Evolutionary conservation across 2,113 vertebrate species (phyloP), one percentile per base, ranked within the genome.

Genomic region (Lagopus leucura): DNA sequence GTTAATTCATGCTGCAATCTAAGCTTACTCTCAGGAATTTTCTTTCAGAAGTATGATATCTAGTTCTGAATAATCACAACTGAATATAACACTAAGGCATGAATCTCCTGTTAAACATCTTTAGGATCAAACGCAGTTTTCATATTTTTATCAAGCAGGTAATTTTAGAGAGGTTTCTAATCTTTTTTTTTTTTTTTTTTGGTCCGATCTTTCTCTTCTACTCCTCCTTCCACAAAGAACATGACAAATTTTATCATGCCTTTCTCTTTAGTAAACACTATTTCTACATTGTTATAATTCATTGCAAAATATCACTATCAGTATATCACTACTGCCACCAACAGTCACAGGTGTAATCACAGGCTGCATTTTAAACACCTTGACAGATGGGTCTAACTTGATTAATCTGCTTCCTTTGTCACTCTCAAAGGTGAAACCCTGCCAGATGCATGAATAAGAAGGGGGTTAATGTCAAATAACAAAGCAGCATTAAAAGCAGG

Each of bases 361-460:
- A 30, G 27, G 32, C 27, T 70, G 21, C 20, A 75, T 52, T 93
- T 89, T 67, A 75, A 81, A 64, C 17, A 78, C 11, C 9, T 61
- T 52, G 34, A 66, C 55, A 40, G 61, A 81, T 50, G 38, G 50
- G 63, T 74, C 32, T 71, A 36, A 81, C n/a, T 45, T 71, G 13
- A 11, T 78, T 52, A 74, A 81, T 75, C 55, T 71, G 9, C 32
- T 86, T 81, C 25, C 42, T 77, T 93, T 90, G 20, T 80, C 50
- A 70, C 42, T 74, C 11, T 48, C 27, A 77, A 66, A 83, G 40
- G 30, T 81, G 47, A 92, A 93, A 48, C 45, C 10, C 40, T 94
- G 10, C 16, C 32, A 71, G 22, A 66, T 11, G 1, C 21, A 15
- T 38, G 11, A 87, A 5, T 60, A 75, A 89, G 55, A 86, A 80